Evolutionary conservation across 2,888 invertebrate species (phyloP), one percentile per base, ranked within the genome.

Genomic region (Andrena bucephala): DNA sequence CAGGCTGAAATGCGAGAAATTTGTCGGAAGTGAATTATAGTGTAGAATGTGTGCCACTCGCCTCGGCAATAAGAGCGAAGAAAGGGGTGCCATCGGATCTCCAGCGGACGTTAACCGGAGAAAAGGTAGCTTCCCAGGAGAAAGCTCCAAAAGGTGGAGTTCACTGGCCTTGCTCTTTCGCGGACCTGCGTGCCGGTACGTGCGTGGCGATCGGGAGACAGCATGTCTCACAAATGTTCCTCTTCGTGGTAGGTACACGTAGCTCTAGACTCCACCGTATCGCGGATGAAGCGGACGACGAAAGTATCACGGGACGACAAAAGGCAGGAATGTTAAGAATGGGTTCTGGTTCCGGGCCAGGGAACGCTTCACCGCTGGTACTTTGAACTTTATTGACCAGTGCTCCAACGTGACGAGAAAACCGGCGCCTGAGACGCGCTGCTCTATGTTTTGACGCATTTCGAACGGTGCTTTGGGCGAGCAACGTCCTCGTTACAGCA

Each of bases 101-200:
- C 63, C 57, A 80, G 65, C 33, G 66, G 60, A 62, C 74, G 77
- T 63, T 75, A 85, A 86, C 84, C 84, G 77, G 85, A 84, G 79
- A 84, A 86, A 85, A 83, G 72, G 82, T 83, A 84, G 76, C 84
- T 85, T 85, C 83, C 66, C 79, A 66, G 83, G 89, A 87, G 90
- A 91, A 90, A 91, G 90, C 85, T 87, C 87, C 84, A 85, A 82
- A 85, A 87, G 42, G 86, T 79, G 65, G 84, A 76, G 90, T 89
- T 90, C 89, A 71, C 76, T 85, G 89, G 77, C 89, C 90, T 86
- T 83, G 29, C 66, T 63, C 68, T 33, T 33, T 31, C 63, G 63
- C 36, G 54, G 54, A 75, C 57, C 36, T 66, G 31, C 54, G 27
- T 27, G 42, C 42, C 62, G 31, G 33, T 42, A 52, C 27, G 42